phyloP scores from a whole-genome alignment of 2,888 invertebrate genomes.

The Drosophila nr. medialis region DNA sequence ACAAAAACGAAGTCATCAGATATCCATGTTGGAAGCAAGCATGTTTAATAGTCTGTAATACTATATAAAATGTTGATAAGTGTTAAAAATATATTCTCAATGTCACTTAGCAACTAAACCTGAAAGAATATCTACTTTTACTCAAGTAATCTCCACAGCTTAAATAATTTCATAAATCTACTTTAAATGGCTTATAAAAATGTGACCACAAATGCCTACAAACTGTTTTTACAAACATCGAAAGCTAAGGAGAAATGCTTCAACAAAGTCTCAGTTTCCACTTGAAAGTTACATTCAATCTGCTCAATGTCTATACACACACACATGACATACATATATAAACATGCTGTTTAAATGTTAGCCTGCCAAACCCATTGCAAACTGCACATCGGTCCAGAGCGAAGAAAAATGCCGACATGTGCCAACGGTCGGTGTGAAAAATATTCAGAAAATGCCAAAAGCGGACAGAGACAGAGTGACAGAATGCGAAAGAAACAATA shows the following conservation, averaged over 20 bases:
- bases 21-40: background rate
- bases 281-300: conserved; percentile 19
- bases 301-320: conserved; percentile 1
- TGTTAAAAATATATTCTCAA: background rate
- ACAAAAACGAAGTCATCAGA: background rate
- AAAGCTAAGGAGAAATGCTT: background rate
- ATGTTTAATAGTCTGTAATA: background rate
- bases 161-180: background rate
- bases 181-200: background rate
- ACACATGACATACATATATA: background rate
- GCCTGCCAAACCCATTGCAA: conserved; percentile 23
- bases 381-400: conserved; percentile 13
- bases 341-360: conserved; percentile 29
- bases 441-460: conserved; percentile 17
- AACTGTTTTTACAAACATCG: background rate
- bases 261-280: conserved; percentile 7
- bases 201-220: background rate
- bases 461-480: conserved; percentile 3
- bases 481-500: conserved; percentile 23
- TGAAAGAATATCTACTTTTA: background rate
- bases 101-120: background rate
- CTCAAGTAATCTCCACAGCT: background rate
- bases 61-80: background rate
- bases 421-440: conserved; percentile 18
- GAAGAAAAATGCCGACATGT: conserved; percentile 6